Conservation (phyloP, 2,888 invertebrate species). For the Hoplodrina ambigua region DNA sequence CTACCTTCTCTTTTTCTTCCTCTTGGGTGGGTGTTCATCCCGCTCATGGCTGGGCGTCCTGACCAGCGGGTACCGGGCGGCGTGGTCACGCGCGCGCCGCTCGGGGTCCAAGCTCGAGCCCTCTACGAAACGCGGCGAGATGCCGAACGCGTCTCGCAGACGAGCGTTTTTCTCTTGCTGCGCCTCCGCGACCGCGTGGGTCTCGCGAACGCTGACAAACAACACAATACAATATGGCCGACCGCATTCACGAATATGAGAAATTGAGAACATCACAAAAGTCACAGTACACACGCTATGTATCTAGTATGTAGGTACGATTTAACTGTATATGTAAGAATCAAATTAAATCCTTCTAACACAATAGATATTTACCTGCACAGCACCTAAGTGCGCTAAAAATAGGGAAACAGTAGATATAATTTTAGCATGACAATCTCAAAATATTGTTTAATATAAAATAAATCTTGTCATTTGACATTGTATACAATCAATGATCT, state of each 20-base stretch:
- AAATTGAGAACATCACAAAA: conserved; percentile 13
- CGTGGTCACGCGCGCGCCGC: conserved; percentile 88
- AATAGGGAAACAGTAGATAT: conserved; percentile 85
- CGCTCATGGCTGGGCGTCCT: conserved; percentile 93
- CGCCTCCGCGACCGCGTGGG: conserved; percentile 98
- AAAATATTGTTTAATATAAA: conserved; percentile 36
- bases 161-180: conserved; percentile 98
- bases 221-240: conserved; percentile 34
- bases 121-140: conserved; percentile 97
- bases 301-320: conserved; percentile 21
- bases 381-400: conserved; percentile 89
- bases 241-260: conserved; percentile 16
- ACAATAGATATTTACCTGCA: conserved; percentile 86
- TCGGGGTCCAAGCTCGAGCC: conserved; percentile 97
- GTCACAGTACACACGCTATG: conserved; percentile 28
- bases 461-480: conserved; percentile 53
- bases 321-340: conserved; percentile 23
- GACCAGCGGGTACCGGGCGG: conserved; percentile 93
- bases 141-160: conserved; percentile 98
- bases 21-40: conserved; percentile 89
- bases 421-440: conserved; percentile 66
- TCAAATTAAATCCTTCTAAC: conserved; percentile 61
- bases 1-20: conserved; percentile 94
- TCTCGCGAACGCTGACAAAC: conserved; percentile 95
- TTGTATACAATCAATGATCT: conserved; percentile 54